Conservation (phyloP, 2,797 vertebrate species). For the Tapirus indicus region DNA sequence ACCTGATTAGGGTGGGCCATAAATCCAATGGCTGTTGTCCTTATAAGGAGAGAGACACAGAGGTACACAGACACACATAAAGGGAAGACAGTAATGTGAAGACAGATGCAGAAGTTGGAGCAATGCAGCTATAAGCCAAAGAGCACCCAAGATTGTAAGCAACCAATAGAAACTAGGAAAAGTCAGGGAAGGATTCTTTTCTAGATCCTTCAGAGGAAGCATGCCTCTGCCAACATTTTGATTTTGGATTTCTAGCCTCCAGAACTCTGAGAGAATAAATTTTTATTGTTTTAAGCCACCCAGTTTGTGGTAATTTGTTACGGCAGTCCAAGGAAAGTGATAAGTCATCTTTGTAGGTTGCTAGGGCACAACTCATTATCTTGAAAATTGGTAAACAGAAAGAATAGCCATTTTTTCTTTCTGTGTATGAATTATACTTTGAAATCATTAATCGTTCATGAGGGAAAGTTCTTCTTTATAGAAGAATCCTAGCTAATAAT, state of each 20-base stretch:
- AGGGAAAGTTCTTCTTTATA: not conserved
- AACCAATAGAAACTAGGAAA: not conserved
- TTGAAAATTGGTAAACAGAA: not conserved
- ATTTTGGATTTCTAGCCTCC: not conserved
- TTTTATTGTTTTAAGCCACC: not conserved
- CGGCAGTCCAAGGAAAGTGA: not conserved
- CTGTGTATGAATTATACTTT: not conserved
- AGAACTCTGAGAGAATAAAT: not conserved
- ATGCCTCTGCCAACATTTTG: not conserved
- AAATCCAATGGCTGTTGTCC: not conserved
- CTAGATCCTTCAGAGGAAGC: not conserved
- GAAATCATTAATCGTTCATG: not conserved
- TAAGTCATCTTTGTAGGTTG: not conserved
- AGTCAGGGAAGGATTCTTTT: not conserved
- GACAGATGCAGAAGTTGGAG: not conserved
- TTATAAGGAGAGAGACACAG: not conserved
- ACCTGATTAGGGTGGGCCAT: not conserved
- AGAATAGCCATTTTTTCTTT: not conserved
- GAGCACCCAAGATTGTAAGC: not conserved
- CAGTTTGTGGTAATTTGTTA: not conserved
- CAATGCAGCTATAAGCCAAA: not conserved
- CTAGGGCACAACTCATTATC: not conserved
- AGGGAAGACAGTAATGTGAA: not conserved
- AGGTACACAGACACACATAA: not conserved
- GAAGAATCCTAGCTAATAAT: not conserved